phyloP scores from a whole-genome alignment of 2,113 vertebrate genomes.

The Sclerurus mexicanus region DNA sequence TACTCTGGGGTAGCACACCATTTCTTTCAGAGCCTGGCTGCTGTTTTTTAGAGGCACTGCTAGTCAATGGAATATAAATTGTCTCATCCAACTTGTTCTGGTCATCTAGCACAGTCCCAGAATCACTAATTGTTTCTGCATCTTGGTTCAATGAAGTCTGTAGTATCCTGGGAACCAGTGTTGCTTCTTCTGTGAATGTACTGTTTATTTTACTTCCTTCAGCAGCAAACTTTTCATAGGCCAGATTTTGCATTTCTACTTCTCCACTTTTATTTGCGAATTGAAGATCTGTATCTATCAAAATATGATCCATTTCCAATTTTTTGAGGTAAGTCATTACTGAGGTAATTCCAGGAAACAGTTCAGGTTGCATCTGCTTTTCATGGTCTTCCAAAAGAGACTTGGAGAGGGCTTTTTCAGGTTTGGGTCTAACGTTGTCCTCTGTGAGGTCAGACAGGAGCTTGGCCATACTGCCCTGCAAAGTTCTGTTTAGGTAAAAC shows the following conservation, averaged over 20 bases:
- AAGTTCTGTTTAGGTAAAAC: conserved; percentile 70
- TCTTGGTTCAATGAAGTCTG: not conserved
- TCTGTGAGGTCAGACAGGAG: conserved; percentile 73
- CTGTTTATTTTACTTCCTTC: not conserved
- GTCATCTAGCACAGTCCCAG: conserved; percentile 36
- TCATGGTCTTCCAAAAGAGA: conserved; percentile 77
- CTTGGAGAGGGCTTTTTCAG: conserved; percentile 71
- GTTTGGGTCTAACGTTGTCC: conserved; percentile 57
- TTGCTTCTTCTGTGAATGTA: not conserved
- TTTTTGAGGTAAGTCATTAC: conserved; percentile 79
- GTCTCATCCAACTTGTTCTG: conserved; percentile 67
- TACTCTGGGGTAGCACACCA: not conserved
- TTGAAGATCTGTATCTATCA: not conserved
- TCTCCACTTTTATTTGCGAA: conserved; percentile 9
- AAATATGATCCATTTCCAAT: conserved; percentile 64
- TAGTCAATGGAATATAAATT: conserved; percentile 75
- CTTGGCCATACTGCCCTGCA: conserved; percentile 78
- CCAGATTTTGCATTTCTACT: not conserved
- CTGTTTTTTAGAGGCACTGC: conserved; percentile 59
- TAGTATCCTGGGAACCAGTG: not conserved
- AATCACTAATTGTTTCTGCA: conserved; percentile 48
- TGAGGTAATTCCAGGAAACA: conserved; percentile 61
- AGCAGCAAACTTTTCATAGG: not conserved
- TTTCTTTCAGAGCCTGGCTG: not conserved
- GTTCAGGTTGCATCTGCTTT: conserved; percentile 68